A percentile compares a stretch with the other conserved stretches of the same genome.
Conservation (phyloP, 2,888 invertebrate species). For the Agrochola litura region DNA sequence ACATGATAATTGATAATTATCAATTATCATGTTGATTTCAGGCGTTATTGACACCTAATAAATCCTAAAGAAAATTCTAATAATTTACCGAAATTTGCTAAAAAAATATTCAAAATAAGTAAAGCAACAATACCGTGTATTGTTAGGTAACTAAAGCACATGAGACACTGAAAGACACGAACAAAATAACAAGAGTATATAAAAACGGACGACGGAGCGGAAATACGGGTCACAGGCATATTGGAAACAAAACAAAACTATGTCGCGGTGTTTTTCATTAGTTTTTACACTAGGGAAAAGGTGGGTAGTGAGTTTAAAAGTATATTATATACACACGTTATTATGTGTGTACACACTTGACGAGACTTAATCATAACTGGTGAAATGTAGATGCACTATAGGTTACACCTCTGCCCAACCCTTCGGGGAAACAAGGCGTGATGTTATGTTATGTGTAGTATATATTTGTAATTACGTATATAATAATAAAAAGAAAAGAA, state of each 20-base stretch:
- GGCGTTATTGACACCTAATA: too few relatives aligned
- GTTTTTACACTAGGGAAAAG: background rate
- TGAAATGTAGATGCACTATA: too few relatives aligned
- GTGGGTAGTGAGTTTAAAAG: background rate
- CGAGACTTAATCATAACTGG: too few relatives aligned
- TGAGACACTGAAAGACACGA: background rate
- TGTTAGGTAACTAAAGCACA: background rate
- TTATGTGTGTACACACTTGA: background rate
- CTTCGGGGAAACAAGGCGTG: too few relatives aligned
- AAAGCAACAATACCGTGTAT: background rate
- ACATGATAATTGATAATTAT: too few relatives aligned
- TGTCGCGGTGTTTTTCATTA: background rate
- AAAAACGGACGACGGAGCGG: conserved; percentile 16
- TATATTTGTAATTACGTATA: too few relatives aligned
- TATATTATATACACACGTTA: background rate
- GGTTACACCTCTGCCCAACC: too few relatives aligned
- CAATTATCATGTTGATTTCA: background rate
- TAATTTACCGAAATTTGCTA: background rate
- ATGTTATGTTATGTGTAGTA: background rate
- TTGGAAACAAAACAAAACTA: conserved; percentile 38
- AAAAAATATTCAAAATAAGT: background rate
- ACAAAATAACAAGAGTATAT: conserved; percentile 35
- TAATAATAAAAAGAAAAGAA: too few relatives aligned
- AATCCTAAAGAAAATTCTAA: background rate
- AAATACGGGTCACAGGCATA: conserved; percentile 23